Conservation (phyloP, 2,113 vertebrate species). For the Ciconia boyciana region DNA sequence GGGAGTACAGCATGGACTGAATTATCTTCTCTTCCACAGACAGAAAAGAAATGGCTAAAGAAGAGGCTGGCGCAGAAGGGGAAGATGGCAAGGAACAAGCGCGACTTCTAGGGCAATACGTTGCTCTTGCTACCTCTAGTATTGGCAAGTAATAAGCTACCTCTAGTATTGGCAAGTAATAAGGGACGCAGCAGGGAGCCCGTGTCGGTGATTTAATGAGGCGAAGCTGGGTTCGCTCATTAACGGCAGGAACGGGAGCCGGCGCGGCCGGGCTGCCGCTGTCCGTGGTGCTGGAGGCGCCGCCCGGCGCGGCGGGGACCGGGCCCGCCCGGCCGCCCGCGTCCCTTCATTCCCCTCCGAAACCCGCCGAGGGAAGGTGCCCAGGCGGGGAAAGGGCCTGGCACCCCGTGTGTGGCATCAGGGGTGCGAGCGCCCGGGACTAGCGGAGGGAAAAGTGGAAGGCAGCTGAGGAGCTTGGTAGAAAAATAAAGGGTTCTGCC, state of each 20-base stretch:
- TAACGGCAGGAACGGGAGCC: too few species aligned
- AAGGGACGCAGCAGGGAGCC: accelerated
- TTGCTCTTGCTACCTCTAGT: too few species aligned
- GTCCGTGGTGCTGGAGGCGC: conserved; percentile 52
- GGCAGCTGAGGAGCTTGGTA: too few species aligned
- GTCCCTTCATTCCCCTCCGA: accelerated
- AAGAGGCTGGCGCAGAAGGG: accelerated
- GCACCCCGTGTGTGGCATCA: neutral
- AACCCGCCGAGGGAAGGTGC: accelerated
- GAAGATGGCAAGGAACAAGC: neutral
- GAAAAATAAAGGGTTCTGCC: neutral
- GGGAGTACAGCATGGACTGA: neutral
- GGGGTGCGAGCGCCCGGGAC: neutral
- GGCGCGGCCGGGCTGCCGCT: neutral
- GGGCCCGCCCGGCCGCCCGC: too few species aligned
- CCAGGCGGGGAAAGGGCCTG: accelerated
- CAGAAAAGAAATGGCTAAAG: neutral
- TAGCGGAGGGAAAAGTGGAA: neutral
- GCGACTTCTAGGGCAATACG: accelerated
- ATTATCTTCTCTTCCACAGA: neutral
- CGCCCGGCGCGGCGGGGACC: too few species aligned
- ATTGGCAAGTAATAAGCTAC: accelerated
- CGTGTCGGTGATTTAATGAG: accelerated
- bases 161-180: neutral
- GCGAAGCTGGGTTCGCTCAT: too few species aligned